phyloP scores from a whole-genome alignment of 2,888 invertebrate genomes.

The Pristionchus fissidentatus region DNA sequence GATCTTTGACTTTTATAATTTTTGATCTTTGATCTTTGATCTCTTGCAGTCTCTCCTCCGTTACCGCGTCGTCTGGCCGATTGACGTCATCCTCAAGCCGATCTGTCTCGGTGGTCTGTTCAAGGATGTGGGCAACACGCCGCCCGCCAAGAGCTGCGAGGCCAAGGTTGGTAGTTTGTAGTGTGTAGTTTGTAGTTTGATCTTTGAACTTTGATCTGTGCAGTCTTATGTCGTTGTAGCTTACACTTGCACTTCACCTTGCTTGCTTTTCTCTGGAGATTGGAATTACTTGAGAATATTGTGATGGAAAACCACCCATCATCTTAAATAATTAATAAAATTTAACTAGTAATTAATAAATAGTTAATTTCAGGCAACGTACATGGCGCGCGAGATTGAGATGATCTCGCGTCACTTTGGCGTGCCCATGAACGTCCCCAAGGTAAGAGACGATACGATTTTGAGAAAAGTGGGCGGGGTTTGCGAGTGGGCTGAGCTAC shows the following conservation, averaged over 20 bases:
- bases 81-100: constrained; percentile 36
- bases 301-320: too few relatives aligned
- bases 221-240: too few relatives aligned
- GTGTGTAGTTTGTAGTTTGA: neutral
- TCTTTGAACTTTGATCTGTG: constrained; percentile 6
- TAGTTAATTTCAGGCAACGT: constrained; percentile 14
- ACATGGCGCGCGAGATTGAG: constrained; percentile 24
- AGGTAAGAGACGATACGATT: neutral
- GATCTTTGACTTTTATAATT: neutral
- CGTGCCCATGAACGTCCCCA: constrained; percentile 21
- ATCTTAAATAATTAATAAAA: too few relatives aligned
- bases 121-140: constrained; percentile 24
- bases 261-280: too few relatives aligned
- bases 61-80: constrained; percentile 41
- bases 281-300: too few relatives aligned
- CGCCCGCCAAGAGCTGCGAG: constrained; percentile 14
- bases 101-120: constrained; percentile 31
- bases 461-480: neutral
- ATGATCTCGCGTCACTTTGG: constrained; percentile 21
- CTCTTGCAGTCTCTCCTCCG: constrained; percentile 38
- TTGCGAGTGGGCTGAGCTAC: neutral
- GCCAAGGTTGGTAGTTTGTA: constrained; percentile 1
- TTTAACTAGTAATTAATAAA: too few relatives aligned
- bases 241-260: too few relatives aligned
- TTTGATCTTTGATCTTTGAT: constrained; percentile 12